Evolutionary conservation across 2,797 vertebrate genomes (phyloP).

Genomic region (Sternotherus odoratus): DNA sequence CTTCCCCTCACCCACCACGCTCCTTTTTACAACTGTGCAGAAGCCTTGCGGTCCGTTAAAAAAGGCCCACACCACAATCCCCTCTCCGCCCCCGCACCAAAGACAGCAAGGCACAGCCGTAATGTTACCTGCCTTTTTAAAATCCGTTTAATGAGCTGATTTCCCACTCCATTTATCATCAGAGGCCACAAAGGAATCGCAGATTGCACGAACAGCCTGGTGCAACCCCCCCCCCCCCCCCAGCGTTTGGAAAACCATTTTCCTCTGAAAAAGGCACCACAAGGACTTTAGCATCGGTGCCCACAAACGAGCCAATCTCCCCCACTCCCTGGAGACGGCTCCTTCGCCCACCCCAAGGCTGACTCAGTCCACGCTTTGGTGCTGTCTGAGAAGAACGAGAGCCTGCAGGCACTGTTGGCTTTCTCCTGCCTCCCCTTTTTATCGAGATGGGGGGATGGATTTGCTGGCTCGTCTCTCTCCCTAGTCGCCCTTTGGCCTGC

Average conservation of each 20-base stretch:
- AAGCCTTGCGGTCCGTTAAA: neutral
- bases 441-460: neutral
- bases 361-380: neutral
- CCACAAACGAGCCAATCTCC: neutral
- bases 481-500: neutral
- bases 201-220: neutral
- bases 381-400: neutral
- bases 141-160: neutral
- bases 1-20: neutral
- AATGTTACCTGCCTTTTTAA: neutral
- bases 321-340: neutral
- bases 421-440: neutral
- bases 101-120: neutral
- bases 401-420: neutral
- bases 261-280: conserved; percentile 40
- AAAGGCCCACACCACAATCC: neutral
- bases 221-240: neutral
- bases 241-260: conserved; percentile 38
- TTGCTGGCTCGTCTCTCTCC: neutral
- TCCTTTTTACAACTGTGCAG: neutral
- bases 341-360: neutral
- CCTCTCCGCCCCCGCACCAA: neutral
- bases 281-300: conserved; percentile 8
- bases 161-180: neutral
- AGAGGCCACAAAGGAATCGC: neutral